Evolutionary conservation across 2,113 vertebrate species (phyloP), one percentile per base, ranked within the genome.

Genomic region (Progne subis): DNA sequence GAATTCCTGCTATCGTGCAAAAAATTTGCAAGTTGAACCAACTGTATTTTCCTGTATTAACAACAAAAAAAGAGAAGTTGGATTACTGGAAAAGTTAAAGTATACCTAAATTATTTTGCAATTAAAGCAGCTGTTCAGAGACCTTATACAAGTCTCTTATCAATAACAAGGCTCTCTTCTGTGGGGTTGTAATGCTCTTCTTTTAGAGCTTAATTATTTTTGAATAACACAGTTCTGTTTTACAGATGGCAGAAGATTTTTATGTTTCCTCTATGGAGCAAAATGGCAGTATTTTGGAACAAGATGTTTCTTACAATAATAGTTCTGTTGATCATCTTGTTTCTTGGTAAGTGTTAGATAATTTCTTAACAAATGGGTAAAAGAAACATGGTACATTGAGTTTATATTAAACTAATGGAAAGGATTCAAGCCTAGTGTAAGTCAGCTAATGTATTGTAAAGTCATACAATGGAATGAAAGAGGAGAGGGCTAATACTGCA

Each of bases 281-380:
- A 97, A 98, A 95, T 99, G 71, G 98, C 98, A 94, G 96, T 97
- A 43, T 99, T 99, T 67, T 99, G 99, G 99, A 99, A 99, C 97
- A 99, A 98, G 94, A 98, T 97, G 84, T 99, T 99, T 92, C 98
- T 99, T 90, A 98, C 99, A 37, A 99, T 99, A 96, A 99, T 99
- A 95, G 96, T 99, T 95, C 95, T 99, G 47, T 97, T 99, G 70
- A 98, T 99, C 88, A 85, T 99, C 96, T 98, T 99, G 31, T 99
- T 99, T 97, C 94, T 99, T 70, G 99, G 99, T 99, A 97, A 98
- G 98, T 98, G 94, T 43, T 85, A 70, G 75, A 76, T 82, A 70
- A 86, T 31, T 92, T n/a, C 52, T 86, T 84, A 95, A 60, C 23
- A 70, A 75, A 69, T 32, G 37, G 19, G 2, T 2, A 24, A 28